Percentiles rank a stretch among this genome's conserved stretches.
These are phyloP conservation scores for Amphilophus citrinellus DNA, from an alignment of 2,113 vertebrate genomes.

Conservation along the genomic window DNA sequence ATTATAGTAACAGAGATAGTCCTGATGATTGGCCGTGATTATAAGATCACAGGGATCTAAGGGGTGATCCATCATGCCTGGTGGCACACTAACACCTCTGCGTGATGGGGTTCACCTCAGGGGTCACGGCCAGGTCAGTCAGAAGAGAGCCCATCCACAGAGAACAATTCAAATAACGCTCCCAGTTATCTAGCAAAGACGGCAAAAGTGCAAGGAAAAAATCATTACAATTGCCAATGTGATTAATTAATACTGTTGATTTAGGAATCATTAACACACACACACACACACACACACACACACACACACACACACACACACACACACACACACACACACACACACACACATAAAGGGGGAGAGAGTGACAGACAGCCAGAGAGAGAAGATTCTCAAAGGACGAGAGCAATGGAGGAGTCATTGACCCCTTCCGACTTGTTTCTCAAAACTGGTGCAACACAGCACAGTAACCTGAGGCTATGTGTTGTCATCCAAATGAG, in stretches of 20 bases:
- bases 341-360: neutral
- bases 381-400: neutral
- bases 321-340: neutral
- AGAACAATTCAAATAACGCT: conserved; percentile 25
- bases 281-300: neutral
- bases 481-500: conserved; percentile 94
- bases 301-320: neutral
- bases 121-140: conserved; percentile 77
- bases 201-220: conserved; percentile 6
- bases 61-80: conserved; percentile 82
- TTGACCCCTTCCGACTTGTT: conserved; percentile 75
- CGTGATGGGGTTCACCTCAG: conserved; percentile 78
- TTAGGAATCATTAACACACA: neutral
- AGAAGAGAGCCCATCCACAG: conserved; percentile 46
- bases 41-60: conserved; percentile 76
- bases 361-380: neutral
- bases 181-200: conserved; percentile 23
- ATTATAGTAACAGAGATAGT: conserved; percentile 77
- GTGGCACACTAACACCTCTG: conserved; percentile 79
- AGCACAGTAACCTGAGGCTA: conserved; percentile 86
- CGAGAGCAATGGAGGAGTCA: conserved; percentile 36
- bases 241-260: conserved; percentile 4
- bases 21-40: conserved; percentile 76
- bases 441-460: conserved; percentile 83
- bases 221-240: conserved; percentile 1